These are phyloP conservation scores for Pantelozetes paolii DNA, from an alignment of 2,888 invertebrate species.

Conservation along the genomic window DNA sequence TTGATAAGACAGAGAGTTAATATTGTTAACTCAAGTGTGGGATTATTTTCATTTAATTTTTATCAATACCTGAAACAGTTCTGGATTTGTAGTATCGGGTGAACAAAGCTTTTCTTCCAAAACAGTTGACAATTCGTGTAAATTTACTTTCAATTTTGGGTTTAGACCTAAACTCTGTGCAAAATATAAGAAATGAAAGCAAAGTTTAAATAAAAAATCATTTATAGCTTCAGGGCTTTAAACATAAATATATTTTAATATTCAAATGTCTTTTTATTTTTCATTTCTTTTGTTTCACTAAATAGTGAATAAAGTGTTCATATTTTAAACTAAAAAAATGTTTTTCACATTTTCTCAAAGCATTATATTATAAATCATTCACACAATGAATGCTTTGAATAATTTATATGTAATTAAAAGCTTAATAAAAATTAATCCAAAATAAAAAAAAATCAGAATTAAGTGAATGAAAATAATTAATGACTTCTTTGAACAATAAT, in stretches of 20 bases:
- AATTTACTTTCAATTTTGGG: conserved; percentile 20
- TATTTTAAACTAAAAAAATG: not conserved
- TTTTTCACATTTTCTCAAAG: too few species aligned
- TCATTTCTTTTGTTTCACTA: not conserved
- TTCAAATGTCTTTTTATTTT: not conserved
- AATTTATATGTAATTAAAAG: not conserved
- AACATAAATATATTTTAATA: not conserved
- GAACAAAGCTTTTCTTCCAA: conserved; percentile 22
- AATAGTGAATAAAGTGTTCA: not conserved
- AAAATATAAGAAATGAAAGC: conserved; percentile 6
- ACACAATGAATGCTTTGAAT: not conserved
- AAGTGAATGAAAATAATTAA: too few species aligned
- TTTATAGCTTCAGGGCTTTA: not conserved
- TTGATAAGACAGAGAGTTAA: not conserved
- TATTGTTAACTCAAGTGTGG: too few species aligned
- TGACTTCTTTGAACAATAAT: too few species aligned
- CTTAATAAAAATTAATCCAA: not conserved
- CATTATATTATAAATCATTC: too few species aligned
- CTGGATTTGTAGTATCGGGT: not conserved
- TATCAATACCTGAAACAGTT: conserved; percentile 13
- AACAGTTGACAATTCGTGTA: not conserved
- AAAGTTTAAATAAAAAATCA: conserved; percentile 5
- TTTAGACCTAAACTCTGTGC: conserved; percentile 17
- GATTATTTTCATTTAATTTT: too few species aligned
- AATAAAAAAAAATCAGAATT: too few species aligned